Conservation (phyloP, 2,113 vertebrate species). For the Arothron firmamentum region DNA sequence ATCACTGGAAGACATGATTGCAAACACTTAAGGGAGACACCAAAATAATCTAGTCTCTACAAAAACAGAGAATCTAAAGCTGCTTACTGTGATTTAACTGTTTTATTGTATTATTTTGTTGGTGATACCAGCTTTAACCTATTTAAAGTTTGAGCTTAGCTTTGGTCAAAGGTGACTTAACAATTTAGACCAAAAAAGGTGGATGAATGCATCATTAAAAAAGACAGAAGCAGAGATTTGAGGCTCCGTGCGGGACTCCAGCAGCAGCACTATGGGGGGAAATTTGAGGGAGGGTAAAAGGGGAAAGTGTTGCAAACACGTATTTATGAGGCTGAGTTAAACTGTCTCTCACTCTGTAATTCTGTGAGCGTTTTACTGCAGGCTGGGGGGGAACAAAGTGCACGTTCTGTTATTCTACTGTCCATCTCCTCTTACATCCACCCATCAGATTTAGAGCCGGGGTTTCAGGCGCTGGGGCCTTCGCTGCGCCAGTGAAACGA, state of each 20-base stretch:
- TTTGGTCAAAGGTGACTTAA: too few relatives aligned
- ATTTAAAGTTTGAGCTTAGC: too few relatives aligned
- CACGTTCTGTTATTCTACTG: constrained; percentile 68
- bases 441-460: constrained; percentile 69
- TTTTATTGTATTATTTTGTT: too few relatives aligned
- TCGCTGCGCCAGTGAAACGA: constrained; percentile 44
- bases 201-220: too few relatives aligned
- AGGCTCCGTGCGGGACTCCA: not conserved
- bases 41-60: too few relatives aligned
- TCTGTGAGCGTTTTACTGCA: constrained; percentile 68
- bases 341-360: constrained; percentile 73
- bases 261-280: constrained; percentile 40
- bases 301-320: constrained; percentile 57
- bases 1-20: too few relatives aligned
- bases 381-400: constrained; percentile 66
- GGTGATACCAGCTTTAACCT: too few relatives aligned
- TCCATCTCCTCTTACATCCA: constrained; percentile 70
- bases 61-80: too few relatives aligned
- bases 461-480: constrained; percentile 50
- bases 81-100: too few relatives aligned
- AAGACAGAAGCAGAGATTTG: not conserved
- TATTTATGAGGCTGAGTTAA: constrained; percentile 71
- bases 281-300: constrained; percentile 36
- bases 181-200: too few relatives aligned
- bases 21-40: too few relatives aligned